Conservation (phyloP, 2,113 vertebrate genomes). For the Bos taurus region ARS-UCD2.0 NC_037337.1:48961001-48961500, state of each 20-base stretch:
- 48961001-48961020: neutral
- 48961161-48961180: slow-evolving; percentile 45
- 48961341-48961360: slow-evolving; percentile 27
- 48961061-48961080: neutral
- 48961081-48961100: neutral
- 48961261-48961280: neutral
- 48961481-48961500: slow-evolving; percentile 16
- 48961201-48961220: slow-evolving; percentile 58
- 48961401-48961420: neutral
- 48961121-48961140: neutral
- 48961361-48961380: slow-evolving; percentile 5
- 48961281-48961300: slow-evolving; percentile 36
- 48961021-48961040: neutral
- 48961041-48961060: neutral
- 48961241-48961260: slow-evolving; percentile 46
- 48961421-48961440: neutral
- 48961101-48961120: neutral
- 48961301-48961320: slow-evolving; percentile 53
- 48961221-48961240: slow-evolving; percentile 37
- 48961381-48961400: neutral
- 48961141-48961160: neutral
- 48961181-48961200: slow-evolving; percentile 57
- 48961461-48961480: neutral
- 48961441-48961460: neutral
- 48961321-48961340: neutral